Evolutionary conservation across 2,113 vertebrate species (phyloP).

Genomic region (Myiozetetes cayanensis): DNA sequence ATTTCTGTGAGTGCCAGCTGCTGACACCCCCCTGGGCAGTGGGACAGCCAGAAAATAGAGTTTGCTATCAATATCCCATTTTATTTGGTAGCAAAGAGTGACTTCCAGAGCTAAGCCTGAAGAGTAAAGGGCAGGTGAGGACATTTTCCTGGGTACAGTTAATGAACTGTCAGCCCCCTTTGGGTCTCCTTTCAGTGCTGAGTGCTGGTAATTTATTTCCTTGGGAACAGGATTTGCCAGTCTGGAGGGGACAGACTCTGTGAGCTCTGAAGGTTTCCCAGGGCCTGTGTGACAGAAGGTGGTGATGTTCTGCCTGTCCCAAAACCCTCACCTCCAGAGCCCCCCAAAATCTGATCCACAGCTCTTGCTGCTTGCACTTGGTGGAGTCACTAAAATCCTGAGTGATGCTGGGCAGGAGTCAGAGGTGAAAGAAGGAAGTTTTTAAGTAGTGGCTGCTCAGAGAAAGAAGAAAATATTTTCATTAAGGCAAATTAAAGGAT

Average conservation of each 20-base stretch:
- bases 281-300: neutral
- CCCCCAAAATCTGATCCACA: fast-evolving
- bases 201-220: neutral
- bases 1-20: neutral
- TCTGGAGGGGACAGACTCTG: neutral
- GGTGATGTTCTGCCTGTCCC: fast-evolving
- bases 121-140: neutral
- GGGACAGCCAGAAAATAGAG: neutral
- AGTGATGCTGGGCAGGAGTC: neutral
- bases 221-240: neutral
- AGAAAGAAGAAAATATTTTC: neutral
- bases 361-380: fast-evolving
- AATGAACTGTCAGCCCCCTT: neutral
- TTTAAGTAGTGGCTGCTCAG: neutral
- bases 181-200: neutral
- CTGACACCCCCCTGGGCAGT: neutral
- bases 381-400: neutral
- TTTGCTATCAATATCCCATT: neutral
- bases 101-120: neutral
- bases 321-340: neutral
- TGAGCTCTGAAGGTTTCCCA: neutral
- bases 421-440: neutral
- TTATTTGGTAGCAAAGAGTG: neutral
- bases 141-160: neutral
- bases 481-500: neutral